These are phyloP conservation scores for Toxonevra muliebris DNA, from an alignment of 2,888 invertebrate genomes.

Conservation along the genomic window DNA sequence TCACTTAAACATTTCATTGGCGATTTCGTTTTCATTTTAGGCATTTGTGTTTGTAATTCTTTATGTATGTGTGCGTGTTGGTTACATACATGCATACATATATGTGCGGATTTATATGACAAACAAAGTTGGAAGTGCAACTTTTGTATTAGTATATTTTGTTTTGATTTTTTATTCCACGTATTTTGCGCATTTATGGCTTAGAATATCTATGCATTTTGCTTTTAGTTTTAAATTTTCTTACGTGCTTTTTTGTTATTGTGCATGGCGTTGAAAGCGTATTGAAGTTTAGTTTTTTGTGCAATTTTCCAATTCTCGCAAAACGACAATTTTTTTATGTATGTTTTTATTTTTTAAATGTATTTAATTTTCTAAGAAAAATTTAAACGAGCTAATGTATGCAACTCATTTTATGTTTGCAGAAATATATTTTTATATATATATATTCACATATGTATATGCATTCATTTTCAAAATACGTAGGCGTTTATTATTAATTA, in stretches of 20 bases:
- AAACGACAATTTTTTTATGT: too few species aligned
- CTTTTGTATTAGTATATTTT: neutral
- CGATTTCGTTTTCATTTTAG: constrained; percentile 1
- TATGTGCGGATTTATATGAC: neutral
- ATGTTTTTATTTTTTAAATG: too few species aligned
- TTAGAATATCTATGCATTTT: neutral
- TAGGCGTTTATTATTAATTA: too few species aligned
- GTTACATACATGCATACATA: neutral
- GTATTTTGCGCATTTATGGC: neutral
- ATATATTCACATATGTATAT: neutral
- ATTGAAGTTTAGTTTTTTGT: too few species aligned
- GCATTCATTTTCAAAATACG: neutral
- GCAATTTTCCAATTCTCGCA: too few species aligned
- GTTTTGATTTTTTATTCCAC: too few species aligned
- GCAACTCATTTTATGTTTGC: neutral
- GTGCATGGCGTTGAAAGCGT: too few species aligned
- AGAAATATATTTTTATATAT: neutral
- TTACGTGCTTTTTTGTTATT: too few species aligned
- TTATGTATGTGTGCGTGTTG: constrained; percentile 21
- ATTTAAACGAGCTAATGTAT: too few species aligned
- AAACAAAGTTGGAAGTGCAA: too few species aligned
- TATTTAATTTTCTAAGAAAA: too few species aligned
- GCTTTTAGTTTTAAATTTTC: neutral
- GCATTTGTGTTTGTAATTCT: neutral
- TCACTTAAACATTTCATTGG: constrained; percentile 24